Evolutionary conservation across 92 coral and sea anemone species (phyloP).

Genomic region (Siderastrea radians): DNA sequence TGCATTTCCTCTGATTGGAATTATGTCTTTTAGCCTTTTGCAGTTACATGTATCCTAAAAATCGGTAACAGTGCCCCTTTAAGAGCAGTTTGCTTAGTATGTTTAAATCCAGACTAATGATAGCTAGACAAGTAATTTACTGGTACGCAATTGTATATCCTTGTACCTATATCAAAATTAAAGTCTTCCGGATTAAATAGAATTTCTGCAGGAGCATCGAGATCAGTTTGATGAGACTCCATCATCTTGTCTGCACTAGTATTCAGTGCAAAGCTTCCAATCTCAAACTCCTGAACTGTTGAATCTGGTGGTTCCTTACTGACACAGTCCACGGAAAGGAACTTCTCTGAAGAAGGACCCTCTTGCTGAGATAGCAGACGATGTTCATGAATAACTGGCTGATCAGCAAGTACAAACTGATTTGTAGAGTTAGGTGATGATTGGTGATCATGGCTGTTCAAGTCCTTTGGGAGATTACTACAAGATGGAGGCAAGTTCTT

Average conservation of each 20-base stretch:
- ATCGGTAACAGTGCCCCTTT: too few species aligned
- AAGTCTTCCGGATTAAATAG: conserved; percentile 75
- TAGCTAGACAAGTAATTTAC: too few species aligned
- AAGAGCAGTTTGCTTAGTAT: too few species aligned
- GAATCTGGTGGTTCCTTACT: conserved; percentile 11
- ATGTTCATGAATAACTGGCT: neutral
- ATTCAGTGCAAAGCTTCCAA: neutral
- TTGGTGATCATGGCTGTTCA: neutral
- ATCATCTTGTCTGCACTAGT: neutral
- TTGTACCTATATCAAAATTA: conserved; percentile 74
- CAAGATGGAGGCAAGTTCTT: neutral
- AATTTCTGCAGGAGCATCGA: conserved; percentile 30
- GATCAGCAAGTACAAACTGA: neutral
- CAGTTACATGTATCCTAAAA: too few species aligned
- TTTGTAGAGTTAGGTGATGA: neutral
- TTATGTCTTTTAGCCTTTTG: too few species aligned
- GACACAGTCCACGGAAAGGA: neutral
- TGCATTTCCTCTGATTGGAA: too few species aligned
- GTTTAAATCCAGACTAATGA: too few species aligned
- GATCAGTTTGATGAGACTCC: conserved; percentile 54
- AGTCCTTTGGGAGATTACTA: neutral
- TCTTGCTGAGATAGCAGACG: conserved; percentile 3
- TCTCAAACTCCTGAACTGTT: conserved; percentile 17
- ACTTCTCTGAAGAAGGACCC: neutral
- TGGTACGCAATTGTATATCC: too few species aligned